Conservation (phyloP, 2,113 vertebrate genomes). For the Hemicordylus capensis region DNA sequence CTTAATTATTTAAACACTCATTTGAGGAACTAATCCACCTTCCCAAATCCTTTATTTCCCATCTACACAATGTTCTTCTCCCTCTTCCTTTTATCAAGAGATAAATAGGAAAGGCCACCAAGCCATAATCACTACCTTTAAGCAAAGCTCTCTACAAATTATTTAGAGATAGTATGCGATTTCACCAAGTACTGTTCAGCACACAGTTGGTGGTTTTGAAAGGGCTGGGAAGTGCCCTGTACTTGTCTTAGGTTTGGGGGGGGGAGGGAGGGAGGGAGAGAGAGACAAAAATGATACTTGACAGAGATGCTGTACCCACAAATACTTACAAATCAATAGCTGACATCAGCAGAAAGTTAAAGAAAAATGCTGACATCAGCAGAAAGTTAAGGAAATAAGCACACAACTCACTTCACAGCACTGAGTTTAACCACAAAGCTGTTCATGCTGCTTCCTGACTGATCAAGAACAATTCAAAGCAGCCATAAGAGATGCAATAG, state of each 20-base stretch:
- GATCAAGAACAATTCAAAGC: not conserved
- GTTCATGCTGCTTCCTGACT: not conserved
- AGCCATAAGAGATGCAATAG: not conserved
- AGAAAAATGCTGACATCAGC: not conserved
- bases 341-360: not conserved
- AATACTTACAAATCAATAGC: not conserved
- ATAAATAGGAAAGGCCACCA: not conserved
- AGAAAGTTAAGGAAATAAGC: not conserved
- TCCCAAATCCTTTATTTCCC: not conserved
- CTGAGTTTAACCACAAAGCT: not conserved
- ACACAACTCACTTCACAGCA: not conserved
- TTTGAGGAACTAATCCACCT: not conserved
- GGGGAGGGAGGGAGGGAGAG: too few relatives aligned
- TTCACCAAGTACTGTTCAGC: not conserved
- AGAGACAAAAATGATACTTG: not conserved
- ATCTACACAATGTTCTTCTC: not conserved
- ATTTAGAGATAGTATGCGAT: not conserved
- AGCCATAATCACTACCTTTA: conserved; percentile 13
- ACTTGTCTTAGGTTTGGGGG: not conserved
- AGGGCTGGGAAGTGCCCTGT: not conserved
- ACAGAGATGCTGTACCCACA: not conserved
- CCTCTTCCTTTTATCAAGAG: not conserved
- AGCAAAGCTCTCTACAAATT: not conserved
- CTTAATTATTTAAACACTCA: not conserved
- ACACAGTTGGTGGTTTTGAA: not conserved